A percentile compares a stretch with the other conserved stretches of the same genome.
phyloP scores from a whole-genome alignment of 2,797 vertebrate genomes.

The Pagetopsis macropterus region DNA sequence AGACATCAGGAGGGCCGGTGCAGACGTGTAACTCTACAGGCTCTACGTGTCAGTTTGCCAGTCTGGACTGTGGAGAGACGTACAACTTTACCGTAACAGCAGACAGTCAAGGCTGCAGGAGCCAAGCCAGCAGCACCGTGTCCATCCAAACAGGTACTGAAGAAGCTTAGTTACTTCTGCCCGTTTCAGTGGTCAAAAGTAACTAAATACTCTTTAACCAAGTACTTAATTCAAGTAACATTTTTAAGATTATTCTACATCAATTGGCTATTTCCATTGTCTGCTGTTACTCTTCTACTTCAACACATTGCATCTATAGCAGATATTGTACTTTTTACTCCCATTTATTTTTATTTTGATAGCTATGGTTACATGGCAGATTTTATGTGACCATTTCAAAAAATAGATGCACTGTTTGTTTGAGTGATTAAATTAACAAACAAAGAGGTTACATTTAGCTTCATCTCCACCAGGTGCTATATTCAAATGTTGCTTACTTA shows the following conservation, averaged over 20 bases:
- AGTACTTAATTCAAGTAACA: not conserved
- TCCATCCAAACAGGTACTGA: conserved; percentile 72
- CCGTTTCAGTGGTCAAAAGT: not conserved
- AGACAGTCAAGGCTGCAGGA: conserved; percentile 59
- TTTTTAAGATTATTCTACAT: not conserved
- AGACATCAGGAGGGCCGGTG: conserved; percentile 38
- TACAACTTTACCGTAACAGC: conserved; percentile 75
- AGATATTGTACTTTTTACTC: not conserved
- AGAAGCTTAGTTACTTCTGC: not conserved
- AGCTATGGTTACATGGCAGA: not conserved
- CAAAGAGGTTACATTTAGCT: not conserved
- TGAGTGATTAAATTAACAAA: not conserved
- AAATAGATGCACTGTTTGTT: not conserved
- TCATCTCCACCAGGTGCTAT: not conserved
- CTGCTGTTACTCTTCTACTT: not conserved
- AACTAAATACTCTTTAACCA: no score
- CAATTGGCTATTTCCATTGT: not conserved
- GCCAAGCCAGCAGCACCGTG: conserved; percentile 53
- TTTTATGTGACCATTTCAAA: not conserved
- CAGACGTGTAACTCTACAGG: conserved; percentile 58
- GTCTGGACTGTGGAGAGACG: conserved; percentile 74
- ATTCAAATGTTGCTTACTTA: not conserved
- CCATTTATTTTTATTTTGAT: not conserved
- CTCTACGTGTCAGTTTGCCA: conserved; percentile 60
- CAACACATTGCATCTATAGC: not conserved